Percentiles rank a stretch among this genome's conserved stretches.
Evolutionary conservation across 2,113 vertebrate species (phyloP).

Genomic region (Corvus cornix): DNA sequence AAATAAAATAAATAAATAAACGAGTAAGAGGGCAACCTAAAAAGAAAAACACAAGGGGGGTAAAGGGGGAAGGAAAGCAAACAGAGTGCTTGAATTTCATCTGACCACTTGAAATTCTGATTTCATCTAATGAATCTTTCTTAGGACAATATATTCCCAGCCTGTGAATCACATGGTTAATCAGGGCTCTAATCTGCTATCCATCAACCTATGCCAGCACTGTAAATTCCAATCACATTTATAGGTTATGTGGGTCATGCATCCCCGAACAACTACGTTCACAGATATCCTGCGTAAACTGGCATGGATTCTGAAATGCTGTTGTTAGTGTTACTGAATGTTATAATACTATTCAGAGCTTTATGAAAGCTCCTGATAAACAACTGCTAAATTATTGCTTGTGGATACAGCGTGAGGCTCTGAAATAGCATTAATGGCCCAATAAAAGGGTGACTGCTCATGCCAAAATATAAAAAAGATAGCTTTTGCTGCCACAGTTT

Average conservation of each 20-base stretch:
- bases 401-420: slow-evolving; percentile 36
- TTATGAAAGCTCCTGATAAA: slow-evolving; percentile 71
- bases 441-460: slow-evolving; percentile 68
- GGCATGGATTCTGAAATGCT: slow-evolving; percentile 64
- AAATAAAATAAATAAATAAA: slow-evolving; percentile 35
- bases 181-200: slow-evolving; percentile 81
- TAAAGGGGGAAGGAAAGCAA: background rate
- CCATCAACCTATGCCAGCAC: slow-evolving; percentile 76
- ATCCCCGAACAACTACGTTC: slow-evolving; percentile 76
- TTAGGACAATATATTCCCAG: slow-evolving; percentile 80
- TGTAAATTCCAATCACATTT: slow-evolving; percentile 82
- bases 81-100: slow-evolving; percentile 76
- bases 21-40: slow-evolving; percentile 28
- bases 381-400: slow-evolving; percentile 70
- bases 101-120: slow-evolving; percentile 83
- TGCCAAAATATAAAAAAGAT: slow-evolving; percentile 65
- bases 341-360: slow-evolving; percentile 59
- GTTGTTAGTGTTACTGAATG: slow-evolving; percentile 61
- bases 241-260: slow-evolving; percentile 81
- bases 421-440: slow-evolving; percentile 65
- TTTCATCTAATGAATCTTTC: slow-evolving; percentile 79
- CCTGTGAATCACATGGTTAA: slow-evolving; percentile 79
- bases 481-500: slow-evolving; percentile 50
- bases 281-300: slow-evolving; percentile 69
- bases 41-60: slow-evolving; percentile 43